Evolutionary conservation across 1,140 invertebrate species (phyloP).

Genomic region (Caenorhabditis tropicalis): DNA sequence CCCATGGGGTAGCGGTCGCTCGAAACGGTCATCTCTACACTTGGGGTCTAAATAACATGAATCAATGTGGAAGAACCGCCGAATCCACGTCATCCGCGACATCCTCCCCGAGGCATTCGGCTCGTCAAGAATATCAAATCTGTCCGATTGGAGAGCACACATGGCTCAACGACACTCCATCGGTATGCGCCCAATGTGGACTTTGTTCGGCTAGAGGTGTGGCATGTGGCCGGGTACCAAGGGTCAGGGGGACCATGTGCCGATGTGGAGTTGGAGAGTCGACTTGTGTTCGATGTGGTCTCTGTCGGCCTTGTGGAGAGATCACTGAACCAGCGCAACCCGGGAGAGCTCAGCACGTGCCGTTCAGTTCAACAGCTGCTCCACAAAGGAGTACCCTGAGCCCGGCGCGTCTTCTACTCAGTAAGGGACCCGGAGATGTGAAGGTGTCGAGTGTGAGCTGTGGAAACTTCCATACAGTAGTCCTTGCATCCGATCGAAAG

Average conservation of each 20-base stretch:
- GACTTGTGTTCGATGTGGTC: constrained; percentile 88
- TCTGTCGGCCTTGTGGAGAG: constrained; percentile 84
- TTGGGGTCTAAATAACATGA: constrained; percentile 96
- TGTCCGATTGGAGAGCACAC: constrained; percentile 55
- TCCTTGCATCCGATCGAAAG: constrained; percentile 74
- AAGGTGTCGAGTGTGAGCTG: constrained; percentile 56
- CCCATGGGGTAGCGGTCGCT: constrained; percentile 87
- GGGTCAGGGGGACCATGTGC: constrained; percentile 77
- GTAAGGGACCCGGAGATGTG: constrained; percentile 29
- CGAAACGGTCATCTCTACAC: constrained; percentile 89
- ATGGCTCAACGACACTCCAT: constrained; percentile 66
- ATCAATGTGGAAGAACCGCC: constrained; percentile 86
- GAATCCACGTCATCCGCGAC: constrained; percentile 18
- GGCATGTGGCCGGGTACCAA: constrained; percentile 53
- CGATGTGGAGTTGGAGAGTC: constrained; percentile 93
- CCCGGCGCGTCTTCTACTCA: constrained; percentile 40
- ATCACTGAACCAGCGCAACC: constrained; percentile 73
- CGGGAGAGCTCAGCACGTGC: constrained; percentile 55
- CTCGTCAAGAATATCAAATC: background rate
- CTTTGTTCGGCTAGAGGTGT: constrained; percentile 62
- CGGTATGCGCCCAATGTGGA: constrained; percentile 65
- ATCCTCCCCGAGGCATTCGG: constrained; percentile 43
- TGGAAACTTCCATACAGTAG: constrained; percentile 69
- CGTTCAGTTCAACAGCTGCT: constrained; percentile 61
- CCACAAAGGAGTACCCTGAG: constrained; percentile 50